Conservation (phyloP, 1,140 invertebrate genomes). For the Lepidurus couesii region DNA sequence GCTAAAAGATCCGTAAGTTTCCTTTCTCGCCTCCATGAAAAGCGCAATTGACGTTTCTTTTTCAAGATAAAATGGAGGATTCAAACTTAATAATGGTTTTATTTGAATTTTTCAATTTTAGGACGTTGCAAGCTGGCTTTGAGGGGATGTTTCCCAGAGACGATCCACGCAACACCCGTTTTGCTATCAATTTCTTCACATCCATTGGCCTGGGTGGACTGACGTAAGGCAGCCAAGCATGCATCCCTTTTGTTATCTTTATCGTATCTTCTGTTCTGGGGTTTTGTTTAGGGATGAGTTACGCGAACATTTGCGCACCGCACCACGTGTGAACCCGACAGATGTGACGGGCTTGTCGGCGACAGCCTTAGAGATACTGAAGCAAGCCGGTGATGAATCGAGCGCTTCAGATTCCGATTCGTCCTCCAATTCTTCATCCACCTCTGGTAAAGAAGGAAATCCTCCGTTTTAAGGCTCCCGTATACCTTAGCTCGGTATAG, state of each 20-base stretch:
- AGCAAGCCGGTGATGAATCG: not conserved
- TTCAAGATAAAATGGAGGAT: too few species aligned
- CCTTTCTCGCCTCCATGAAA: not conserved
- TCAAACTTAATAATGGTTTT: too few species aligned
- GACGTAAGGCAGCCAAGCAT: slow-evolving; percentile 55
- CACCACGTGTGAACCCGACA: slow-evolving; percentile 39
- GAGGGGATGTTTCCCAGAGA: slow-evolving; percentile 91
- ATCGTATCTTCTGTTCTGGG: slow-evolving; percentile 34
- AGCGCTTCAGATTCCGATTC: slow-evolving; percentile 24
- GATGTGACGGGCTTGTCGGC: slow-evolving; percentile 26
- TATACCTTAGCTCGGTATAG: too few species aligned
- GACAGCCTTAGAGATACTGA: slow-evolving; percentile 27
- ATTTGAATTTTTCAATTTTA: slow-evolving; percentile 46
- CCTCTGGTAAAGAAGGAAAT: not conserved
- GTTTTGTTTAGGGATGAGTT: slow-evolving; percentile 65
- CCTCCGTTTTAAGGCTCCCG: too few species aligned
- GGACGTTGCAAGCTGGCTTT: slow-evolving; percentile 77
- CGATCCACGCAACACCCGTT: slow-evolving; percentile 92
- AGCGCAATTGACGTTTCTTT: too few species aligned
- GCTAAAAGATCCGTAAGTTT: slow-evolving; percentile 73
- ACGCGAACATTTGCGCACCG: slow-evolving; percentile 77
- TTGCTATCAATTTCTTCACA: slow-evolving; percentile 99
- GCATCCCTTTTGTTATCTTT: slow-evolving; percentile 21
- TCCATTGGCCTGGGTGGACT: slow-evolving; percentile 95
- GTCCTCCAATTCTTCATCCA: slow-evolving; percentile 31